These are phyloP conservation scores for Scotopteryx bipunctaria DNA, from an alignment of 2,888 invertebrate genomes.

Conservation along the genomic window DNA sequence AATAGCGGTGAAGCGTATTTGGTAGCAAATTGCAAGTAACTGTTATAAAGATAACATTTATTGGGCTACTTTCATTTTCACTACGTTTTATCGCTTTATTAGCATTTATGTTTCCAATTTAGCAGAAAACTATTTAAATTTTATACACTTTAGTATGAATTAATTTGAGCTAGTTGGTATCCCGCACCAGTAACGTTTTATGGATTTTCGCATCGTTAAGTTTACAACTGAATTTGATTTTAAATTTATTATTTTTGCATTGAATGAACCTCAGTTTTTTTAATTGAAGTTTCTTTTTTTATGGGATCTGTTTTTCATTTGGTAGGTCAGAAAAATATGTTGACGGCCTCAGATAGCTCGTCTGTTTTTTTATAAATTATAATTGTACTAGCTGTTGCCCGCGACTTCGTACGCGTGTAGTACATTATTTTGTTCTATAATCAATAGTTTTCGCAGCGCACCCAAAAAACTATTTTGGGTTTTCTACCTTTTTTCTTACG, in stretches of 20 bases:
- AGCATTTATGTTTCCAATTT: slow-evolving; percentile 1
- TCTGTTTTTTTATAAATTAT: neutral
- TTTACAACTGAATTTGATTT: neutral
- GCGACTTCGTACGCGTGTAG: no score
- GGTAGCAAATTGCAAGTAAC: neutral
- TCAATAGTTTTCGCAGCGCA: no score
- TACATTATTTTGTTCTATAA: no score
- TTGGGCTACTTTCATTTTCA: slow-evolving; percentile 11
- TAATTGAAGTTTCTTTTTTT: no score
- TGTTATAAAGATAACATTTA: slow-evolving; percentile 3
- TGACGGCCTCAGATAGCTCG: no score
- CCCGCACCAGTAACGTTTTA: neutral
- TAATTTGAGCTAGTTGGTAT: neutral
- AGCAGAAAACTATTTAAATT: slow-evolving; percentile 1
- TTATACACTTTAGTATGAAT: neutral
- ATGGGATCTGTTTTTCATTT: no score
- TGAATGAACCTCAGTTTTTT: no score
- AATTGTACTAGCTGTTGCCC: no score
- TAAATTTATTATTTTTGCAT: no score
- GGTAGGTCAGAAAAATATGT: no score
- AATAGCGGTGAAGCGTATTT: slow-evolving; percentile 1
- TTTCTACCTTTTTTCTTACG: no score
- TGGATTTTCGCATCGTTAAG: neutral
- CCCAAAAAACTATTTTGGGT: no score
- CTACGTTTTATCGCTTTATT: neutral